phyloP scores from a whole-genome alignment of 2,113 vertebrate genomes.

The Choloepus hoffmanni region DNA sequence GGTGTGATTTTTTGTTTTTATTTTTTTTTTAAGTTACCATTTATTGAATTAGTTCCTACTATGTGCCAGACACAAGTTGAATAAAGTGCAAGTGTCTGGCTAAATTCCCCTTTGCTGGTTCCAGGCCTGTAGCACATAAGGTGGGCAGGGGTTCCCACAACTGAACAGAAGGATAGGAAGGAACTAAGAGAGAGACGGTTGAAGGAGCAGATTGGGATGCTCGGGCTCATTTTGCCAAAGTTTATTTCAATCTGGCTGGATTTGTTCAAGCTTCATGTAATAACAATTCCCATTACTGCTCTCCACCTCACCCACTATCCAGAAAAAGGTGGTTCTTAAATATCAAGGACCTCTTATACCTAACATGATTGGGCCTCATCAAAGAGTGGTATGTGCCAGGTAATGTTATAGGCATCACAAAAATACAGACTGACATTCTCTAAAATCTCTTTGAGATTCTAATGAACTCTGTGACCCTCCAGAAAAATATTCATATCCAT shows the following conservation, averaged over 20 bases:
- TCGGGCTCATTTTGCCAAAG: not conserved
- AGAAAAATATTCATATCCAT: not conserved
- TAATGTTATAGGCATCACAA: not conserved
- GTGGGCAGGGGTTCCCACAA: not conserved
- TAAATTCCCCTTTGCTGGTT: not conserved
- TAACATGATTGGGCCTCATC: constrained; percentile 6
- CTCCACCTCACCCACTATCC: not conserved
- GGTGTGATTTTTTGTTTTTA: not conserved
- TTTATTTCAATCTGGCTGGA: not conserved
- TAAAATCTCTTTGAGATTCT: not conserved
- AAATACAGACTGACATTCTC: constrained; percentile 36
- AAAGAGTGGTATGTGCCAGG: not conserved
- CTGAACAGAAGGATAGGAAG: not conserved
- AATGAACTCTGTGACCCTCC: not conserved
- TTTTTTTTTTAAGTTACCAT: not conserved
- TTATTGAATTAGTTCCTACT: constrained; percentile 38
- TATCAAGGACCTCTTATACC: constrained; percentile 49
- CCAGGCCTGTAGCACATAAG: not conserved
- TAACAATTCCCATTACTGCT: not conserved
- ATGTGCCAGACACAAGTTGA: not conserved
- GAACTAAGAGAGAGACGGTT: not conserved
- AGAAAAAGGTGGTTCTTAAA: constrained; percentile 59
- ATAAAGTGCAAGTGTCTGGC: not conserved
- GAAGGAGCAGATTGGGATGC: not conserved
- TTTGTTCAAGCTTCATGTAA: constrained; percentile 3